Evolutionary conservation across 2,113 vertebrate genomes (phyloP).

Genomic region (Sebastes schlegelii): DNA sequence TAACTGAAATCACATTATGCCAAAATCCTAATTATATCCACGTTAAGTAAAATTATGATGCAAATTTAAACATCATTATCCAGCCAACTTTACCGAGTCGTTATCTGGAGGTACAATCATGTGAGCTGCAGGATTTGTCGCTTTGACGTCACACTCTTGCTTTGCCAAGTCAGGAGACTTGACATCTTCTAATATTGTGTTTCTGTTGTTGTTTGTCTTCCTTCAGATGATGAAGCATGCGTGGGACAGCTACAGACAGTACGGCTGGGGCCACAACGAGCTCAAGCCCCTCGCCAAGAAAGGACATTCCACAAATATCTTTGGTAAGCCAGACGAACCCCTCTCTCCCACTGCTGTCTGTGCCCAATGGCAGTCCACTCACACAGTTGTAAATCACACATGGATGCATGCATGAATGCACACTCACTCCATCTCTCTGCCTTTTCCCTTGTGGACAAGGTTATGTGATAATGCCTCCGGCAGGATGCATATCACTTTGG

Average conservation of each 20-base stretch:
- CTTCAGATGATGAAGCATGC: slow-evolving; percentile 99
- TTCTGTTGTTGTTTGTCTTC: slow-evolving; percentile 33
- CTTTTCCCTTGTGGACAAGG: slow-evolving; percentile 25
- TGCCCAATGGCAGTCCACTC: slow-evolving; percentile 33
- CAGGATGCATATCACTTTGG: slow-evolving; percentile 33
- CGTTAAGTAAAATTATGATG: neutral
- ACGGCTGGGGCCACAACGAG: slow-evolving; percentile 99
- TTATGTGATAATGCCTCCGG: slow-evolving; percentile 40
- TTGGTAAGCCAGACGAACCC: slow-evolving; percentile 87
- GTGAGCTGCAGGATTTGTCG: slow-evolving; percentile 5
- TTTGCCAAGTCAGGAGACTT: neutral
- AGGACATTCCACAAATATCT: slow-evolving; percentile 99
- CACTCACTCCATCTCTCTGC: slow-evolving; percentile 5
- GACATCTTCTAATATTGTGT: neutral
- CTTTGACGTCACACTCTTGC: neutral
- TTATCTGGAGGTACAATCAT: too few relatives aligned
- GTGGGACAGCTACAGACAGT: slow-evolving; percentile 96
- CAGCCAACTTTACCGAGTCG: neutral
- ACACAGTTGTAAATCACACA: slow-evolving; percentile 42
- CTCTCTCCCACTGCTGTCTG: slow-evolving; percentile 2
- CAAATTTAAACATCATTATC: neutral
- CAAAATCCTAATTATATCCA: neutral
- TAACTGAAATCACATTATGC: neutral
- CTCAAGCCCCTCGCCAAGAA: slow-evolving; percentile 98
- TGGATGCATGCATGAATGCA: slow-evolving; percentile 14